Evolutionary conservation across 2,797 vertebrate species (phyloP).

Genomic region (Lithobates pipiens): DNA sequence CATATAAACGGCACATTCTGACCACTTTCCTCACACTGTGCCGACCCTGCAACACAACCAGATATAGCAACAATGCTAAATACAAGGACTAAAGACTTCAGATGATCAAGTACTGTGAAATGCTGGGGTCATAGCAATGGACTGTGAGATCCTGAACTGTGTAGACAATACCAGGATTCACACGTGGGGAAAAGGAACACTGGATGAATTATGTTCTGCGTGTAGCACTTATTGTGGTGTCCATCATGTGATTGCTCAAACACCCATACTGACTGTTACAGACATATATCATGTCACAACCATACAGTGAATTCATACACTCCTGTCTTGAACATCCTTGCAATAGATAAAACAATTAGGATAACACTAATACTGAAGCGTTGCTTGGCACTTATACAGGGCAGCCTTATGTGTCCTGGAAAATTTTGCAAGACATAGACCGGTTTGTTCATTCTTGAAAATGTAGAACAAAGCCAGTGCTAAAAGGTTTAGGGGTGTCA

Average conservation of each 20-base stretch:
- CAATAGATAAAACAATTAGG: conserved; percentile 34
- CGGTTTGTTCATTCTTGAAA: too few relatives aligned
- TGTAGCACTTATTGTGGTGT: conserved; percentile 38
- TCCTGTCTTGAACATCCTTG: conserved; percentile 19
- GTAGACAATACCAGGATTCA: background rate
- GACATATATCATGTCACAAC: conserved; percentile 3
- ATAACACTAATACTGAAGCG: conserved; percentile 22
- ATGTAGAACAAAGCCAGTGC: too few relatives aligned
- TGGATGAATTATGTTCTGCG: conserved; percentile 7
- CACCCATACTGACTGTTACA: background rate
- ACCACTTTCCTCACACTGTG: background rate
- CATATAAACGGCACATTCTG: background rate
- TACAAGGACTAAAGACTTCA: background rate
- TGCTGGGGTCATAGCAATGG: background rate
- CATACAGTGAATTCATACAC: background rate
- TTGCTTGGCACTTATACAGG: background rate
- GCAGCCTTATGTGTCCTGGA: background rate
- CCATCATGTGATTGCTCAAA: conserved; percentile 26
- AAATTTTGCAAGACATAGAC: too few relatives aligned
- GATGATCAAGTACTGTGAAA: background rate
- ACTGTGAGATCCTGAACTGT: background rate
- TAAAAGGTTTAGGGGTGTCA: too few relatives aligned
- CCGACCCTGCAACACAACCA: background rate
- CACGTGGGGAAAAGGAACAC: background rate
- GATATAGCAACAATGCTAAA: background rate